Evolutionary conservation across 2,113 vertebrate genomes (phyloP), one percentile per base, ranked within the genome.

Genomic region (Oncorhynchus clarkii): DNA sequence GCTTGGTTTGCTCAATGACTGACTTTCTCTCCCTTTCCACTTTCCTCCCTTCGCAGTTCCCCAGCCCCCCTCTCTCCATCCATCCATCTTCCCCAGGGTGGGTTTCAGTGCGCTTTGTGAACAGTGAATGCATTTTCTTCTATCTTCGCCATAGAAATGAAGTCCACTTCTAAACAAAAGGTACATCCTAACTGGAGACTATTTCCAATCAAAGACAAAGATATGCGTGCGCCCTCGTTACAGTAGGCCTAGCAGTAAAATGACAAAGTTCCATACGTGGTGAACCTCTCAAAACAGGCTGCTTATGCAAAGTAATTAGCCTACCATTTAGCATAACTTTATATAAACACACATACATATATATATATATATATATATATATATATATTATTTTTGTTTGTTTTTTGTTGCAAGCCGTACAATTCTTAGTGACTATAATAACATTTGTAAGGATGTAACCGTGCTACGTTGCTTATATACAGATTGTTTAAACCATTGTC

Each of bases 61-160:
- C 68, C 79, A 48, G 27, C 71, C 78, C 80, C 85, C 51, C 89
- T 45, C 9, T 45, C 39, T 45, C 39, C 8, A 11, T 48, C 74
- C 79, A 76, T 74, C 71, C 67, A 18, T 59, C 45, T 34, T 89
- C 89, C 91, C 88, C 80, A 84, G 88, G 88, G 89, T 91, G 89
- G 85, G 87, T 86, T 90, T 84, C 83, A 86, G 82, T 86, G 88
- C 78, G 90, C 91, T 91, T 92, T 92, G 89, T 92, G 89, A 85
- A 85, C 90, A 90, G 88, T 90, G 89, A 92, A 90, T 92, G 89
- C 88, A 85, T 91, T 88, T 87, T 70, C 13, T 86, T 83, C 84
- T 83, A 18, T 70, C 72, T 31, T 65, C 60, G 29, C 76, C 79
- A 73, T 75, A 83, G 70, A 84, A 90, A 90, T 91, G 84, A 91